phyloP scores from a whole-genome alignment of 2,113 vertebrate species.

The Nothobranchius furzeri region DNA sequence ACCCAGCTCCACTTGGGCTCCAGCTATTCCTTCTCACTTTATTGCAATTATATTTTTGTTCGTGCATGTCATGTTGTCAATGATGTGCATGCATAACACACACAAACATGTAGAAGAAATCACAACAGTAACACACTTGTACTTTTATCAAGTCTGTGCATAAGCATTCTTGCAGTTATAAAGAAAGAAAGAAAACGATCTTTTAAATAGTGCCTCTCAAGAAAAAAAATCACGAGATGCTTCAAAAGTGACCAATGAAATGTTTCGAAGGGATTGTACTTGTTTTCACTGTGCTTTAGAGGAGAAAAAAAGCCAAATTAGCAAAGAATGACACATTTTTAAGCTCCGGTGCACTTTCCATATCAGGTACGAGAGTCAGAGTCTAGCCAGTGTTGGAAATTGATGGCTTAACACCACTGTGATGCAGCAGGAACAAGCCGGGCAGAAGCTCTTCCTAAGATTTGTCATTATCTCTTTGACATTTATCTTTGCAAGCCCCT shows the following conservation, averaged over 20 bases:
- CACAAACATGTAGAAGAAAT: no score
- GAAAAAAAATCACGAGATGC: no score
- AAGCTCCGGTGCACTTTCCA: not conserved
- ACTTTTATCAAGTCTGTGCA: no score
- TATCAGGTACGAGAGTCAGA: not conserved
- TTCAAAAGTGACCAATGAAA: no score
- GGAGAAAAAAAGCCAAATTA: not conserved
- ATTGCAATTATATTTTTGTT: slow-evolving; percentile 9
- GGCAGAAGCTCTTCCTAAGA: not conserved
- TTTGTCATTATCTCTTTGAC: slow-evolving; percentile 42
- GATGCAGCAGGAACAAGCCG: slow-evolving; percentile 27
- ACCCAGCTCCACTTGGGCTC: slow-evolving; percentile 38
- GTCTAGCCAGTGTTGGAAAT: slow-evolving; percentile 30
- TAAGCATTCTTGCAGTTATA: no score
- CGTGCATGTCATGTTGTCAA: slow-evolving; percentile 8
- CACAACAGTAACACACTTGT: no score
- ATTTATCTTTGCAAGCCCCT: slow-evolving; percentile 50
- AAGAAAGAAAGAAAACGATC: no score
- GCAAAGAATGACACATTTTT: slow-evolving; percentile 6
- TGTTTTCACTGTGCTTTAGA: not conserved
- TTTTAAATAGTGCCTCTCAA: no score
- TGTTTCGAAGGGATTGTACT: not conserved
- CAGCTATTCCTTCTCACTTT: slow-evolving; percentile 2
- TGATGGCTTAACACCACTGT: slow-evolving; percentile 14
- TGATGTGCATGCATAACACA: no score